Evolutionary conservation across 2,888 invertebrate genomes (phyloP).

Genomic region (Agrotis puta): DNA sequence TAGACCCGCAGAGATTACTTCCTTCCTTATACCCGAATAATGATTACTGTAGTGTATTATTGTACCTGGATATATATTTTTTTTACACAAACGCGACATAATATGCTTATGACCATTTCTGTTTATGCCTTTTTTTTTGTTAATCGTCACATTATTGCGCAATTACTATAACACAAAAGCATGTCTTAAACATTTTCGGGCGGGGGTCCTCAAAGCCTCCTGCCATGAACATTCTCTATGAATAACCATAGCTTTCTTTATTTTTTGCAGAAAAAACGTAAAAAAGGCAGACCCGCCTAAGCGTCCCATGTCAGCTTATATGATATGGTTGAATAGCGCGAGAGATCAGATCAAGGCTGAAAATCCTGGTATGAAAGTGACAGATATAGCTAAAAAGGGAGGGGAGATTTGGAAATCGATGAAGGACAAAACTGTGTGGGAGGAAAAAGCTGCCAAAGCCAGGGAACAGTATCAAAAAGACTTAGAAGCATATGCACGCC

Average conservation of each 20-base stretch:
- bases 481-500: background rate
- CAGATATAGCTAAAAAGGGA: background rate
- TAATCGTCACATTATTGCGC: background rate
- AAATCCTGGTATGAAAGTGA: background rate
- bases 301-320: background rate
- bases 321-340: background rate
- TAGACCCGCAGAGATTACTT: too few species aligned
- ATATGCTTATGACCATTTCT: background rate
- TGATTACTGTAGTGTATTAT: too few species aligned
- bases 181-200: background rate
- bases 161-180: background rate
- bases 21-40: too few species aligned
- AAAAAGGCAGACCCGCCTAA: background rate
- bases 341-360: background rate
- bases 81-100: background rate
- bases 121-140: background rate
- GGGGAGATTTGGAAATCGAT: background rate
- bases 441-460: conserved; percentile 5
- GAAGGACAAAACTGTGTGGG: background rate
- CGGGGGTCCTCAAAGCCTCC: background rate
- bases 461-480: background rate
- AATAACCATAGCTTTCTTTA: background rate
- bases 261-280: conserved; percentile 5
- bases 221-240: background rate
- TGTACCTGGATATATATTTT: too few species aligned